phyloP scores from a whole-genome alignment of 2,113 vertebrate species.

The Hyaena hyaena region DNA sequence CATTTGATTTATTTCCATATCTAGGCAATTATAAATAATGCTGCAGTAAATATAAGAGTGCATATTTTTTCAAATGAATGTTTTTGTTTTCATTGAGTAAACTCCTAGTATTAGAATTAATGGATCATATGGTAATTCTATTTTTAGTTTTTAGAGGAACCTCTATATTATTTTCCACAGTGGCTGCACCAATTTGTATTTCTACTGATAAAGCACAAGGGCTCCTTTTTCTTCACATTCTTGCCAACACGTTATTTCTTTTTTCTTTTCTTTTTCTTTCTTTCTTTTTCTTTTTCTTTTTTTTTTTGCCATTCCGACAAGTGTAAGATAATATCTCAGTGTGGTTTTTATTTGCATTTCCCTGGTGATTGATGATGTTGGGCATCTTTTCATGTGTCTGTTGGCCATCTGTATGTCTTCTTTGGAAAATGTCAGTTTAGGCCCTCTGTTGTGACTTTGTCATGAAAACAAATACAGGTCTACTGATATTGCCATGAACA shows the following conservation, averaged over 20 bases:
- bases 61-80: not conserved
- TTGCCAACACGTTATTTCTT: not conserved
- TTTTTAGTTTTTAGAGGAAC: not conserved
- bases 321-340: not conserved
- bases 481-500: not conserved
- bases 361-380: not conserved
- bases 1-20: not conserved
- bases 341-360: not conserved
- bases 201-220: not conserved
- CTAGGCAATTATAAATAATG: not conserved
- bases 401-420: not conserved
- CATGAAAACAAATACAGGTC: not conserved
- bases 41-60: not conserved
- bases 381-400: not conserved
- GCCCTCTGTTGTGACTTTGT: not conserved
- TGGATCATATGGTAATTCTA: not conserved
- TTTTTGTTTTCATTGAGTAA: not conserved
- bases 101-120: not conserved
- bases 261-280: not conserved
- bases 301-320: not conserved
- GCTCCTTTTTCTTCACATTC: not conserved
- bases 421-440: not conserved
- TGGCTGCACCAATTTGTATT: not conserved
- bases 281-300: not conserved
- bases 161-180: not conserved